Base-by-base conservation (phyloP, 2,797 vertebrate species). In the Diplodus puntazzo region DNA sequence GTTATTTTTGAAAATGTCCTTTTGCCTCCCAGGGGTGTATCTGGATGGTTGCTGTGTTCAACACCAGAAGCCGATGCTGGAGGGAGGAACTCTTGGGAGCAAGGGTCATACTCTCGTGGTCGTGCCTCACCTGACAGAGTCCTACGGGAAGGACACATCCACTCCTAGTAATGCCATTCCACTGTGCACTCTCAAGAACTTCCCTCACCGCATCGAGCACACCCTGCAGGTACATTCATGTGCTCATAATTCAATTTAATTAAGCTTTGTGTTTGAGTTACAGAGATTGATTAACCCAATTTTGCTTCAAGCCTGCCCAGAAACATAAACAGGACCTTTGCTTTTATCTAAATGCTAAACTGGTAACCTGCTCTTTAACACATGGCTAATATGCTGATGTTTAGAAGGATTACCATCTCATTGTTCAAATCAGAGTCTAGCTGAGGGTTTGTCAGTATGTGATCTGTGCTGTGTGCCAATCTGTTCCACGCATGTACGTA, bases 151-250 rank as follows among this genome's bases (percentile, higher is more conserved):
- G 0, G 80, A 0, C 0, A 9, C 39, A 1, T 18, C 87, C 6
- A 61, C 70, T 0, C 42, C 83, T 5, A 68, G 84, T 0, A 66
- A 67, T 1, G 71, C 81, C n/a, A 78, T 97, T 63, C 96, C 97
- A 0, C 72, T 95, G 62, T 99, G 97, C 79, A 98, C 97, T 0
- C 80, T 97, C 48, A 95, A 95, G 77, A 85, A 96, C 94, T 97
- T 97, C 73, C 98, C 97, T 52, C 88, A 90, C 80, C 92, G 93
- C 61, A 96, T 95, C 8, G 95, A 97, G 88, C 97, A 99, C 88
- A 96, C 97, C 0, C 83, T 98, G 52, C 97, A 98, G 97, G 97
- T 97, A 78, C 81, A 46, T 39, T 39, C 9, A 23, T n/a, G 23
- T 30, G 59, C 53, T 4, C 11, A 16, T 16, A 11, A 43, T 18